phyloP scores from a whole-genome alignment of 2,888 invertebrate genomes.

The Aphodius sticticus region DNA sequence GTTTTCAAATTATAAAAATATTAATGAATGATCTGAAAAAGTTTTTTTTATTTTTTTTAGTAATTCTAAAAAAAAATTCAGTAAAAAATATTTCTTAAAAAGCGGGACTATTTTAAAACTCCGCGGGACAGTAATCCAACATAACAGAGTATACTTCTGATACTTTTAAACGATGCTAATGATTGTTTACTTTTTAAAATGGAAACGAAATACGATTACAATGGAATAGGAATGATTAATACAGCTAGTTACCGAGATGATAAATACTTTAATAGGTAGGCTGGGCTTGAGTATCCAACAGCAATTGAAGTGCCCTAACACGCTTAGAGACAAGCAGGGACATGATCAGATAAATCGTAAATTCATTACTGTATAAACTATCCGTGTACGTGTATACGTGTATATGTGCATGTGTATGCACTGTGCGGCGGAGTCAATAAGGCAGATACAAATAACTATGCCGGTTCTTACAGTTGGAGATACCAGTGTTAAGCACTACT shows the following conservation, averaged over 20 bases:
- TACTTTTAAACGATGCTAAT: too few species aligned
- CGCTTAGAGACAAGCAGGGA: constrained; percentile 18
- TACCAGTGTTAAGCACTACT: not conserved
- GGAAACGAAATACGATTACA: not conserved
- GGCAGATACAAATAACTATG: not conserved
- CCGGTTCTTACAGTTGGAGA: not conserved
- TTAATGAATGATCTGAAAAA: too few species aligned
- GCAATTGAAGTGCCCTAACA: constrained; percentile 23
- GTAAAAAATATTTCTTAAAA: too few species aligned
- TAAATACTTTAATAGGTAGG: constrained; percentile 21
- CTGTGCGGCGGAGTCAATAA: not conserved
- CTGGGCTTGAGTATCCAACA: constrained; percentile 14
- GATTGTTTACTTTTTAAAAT: too few species aligned
- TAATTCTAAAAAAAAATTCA: too few species aligned
- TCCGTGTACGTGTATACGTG: not conserved
- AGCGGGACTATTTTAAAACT: too few species aligned
- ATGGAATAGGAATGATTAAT: constrained; percentile 10
- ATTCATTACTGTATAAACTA: constrained; percentile 26
- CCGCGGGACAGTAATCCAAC: too few species aligned
- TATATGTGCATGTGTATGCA: not conserved
- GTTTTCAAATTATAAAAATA: too few species aligned
- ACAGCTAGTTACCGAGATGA: not conserved
- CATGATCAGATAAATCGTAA: constrained; percentile 25
- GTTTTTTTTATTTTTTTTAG: too few species aligned
- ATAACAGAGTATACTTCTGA: too few species aligned